Conservation (phyloP, 2,888 invertebrate species). For the Drosophila niveifrons region DNA sequence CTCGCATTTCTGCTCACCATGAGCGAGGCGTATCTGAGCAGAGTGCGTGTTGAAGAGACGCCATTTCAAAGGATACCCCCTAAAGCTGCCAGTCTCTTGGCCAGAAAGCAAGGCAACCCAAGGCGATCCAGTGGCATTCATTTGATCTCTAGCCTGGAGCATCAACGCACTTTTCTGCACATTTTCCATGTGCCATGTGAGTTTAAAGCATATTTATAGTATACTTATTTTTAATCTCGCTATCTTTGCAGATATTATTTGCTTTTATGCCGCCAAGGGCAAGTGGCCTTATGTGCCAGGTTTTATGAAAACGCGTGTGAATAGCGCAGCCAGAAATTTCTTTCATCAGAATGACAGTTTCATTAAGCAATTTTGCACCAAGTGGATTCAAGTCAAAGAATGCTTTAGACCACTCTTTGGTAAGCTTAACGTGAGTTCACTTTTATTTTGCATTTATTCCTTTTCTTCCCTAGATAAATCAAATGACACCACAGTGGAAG, state of each 20-base stretch:
- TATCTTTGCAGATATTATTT: slow-evolving; percentile 80
- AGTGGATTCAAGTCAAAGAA: slow-evolving; percentile 84
- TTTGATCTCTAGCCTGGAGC: slow-evolving; percentile 75
- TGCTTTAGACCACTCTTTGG: slow-evolving; percentile 83
- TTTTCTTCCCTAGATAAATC: slow-evolving; percentile 45
- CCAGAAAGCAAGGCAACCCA: background rate
- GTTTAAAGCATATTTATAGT: slow-evolving; percentile 23
- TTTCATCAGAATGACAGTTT: slow-evolving; percentile 82
- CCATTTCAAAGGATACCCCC: slow-evolving; percentile 63
- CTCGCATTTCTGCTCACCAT: slow-evolving; percentile 56
- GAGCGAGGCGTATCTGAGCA: slow-evolving; percentile 72
- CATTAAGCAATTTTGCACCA: slow-evolving; percentile 82
- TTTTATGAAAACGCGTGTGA: slow-evolving; percentile 83
- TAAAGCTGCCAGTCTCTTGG: slow-evolving; percentile 1
- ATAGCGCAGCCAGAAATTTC: slow-evolving; percentile 79
- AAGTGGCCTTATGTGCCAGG: slow-evolving; percentile 85
- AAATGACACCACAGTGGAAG: slow-evolving; percentile 59
- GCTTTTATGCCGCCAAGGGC: slow-evolving; percentile 84
- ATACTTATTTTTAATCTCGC: background rate
- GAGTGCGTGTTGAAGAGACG: slow-evolving; percentile 76
- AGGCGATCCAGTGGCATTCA: slow-evolving; percentile 69
- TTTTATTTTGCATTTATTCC: background rate
- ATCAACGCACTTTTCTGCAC: slow-evolving; percentile 82
- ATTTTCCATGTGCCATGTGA: slow-evolving; percentile 84
- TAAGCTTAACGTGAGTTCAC: slow-evolving; percentile 28